Evolutionary conservation across 2,113 vertebrate genomes (phyloP), one percentile per base, ranked within the genome.

Genomic region (Arizona elegans): DNA sequence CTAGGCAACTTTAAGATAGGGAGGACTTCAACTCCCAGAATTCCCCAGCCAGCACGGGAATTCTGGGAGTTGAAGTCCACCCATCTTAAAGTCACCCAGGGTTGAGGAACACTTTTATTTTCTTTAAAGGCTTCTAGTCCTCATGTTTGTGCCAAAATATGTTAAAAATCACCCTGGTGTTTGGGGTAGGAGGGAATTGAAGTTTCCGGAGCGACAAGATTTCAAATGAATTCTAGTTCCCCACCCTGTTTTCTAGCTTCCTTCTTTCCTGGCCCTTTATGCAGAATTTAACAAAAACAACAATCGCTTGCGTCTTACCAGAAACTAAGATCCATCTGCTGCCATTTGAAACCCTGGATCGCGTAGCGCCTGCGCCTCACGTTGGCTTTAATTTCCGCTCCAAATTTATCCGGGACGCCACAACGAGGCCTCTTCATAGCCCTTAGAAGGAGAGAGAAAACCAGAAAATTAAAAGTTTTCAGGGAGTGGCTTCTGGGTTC

Each of bases 391-490:
- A 99, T 97, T 95, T 98, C 97, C 0, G 98, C 96, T 29, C 98
- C 98, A 86, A 99, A 99, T 95, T 98, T 98, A 95, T 99, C 99
- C 0, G 98, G 97, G 94, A 99, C 99, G 0, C 99, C 99, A 93
- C 99, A 99, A 15, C 99, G 98, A 6, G 99, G 98, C 19, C 97
- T 97, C 24, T 94, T 97, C 99, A 99, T 99, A 26, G 98, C 98
- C 95, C 99, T 99, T 99, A 94, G 1, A 47, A 54, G 70, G 6
- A 3, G 21, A 26, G 33, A 86, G 8, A 47, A 53, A 53, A 4
- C 38, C 33, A 81, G 70, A 81, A 81, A 19, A 81, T 81, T 38
- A 81, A 17, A 38, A 8, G 7, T 38, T 38, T 19, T 7, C 7
- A 9, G 15, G 70, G 17, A 38, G 7, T 21, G 33, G 33, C 38